Evolutionary conservation across 2,797 vertebrate genomes (phyloP).

Genomic region (Propithecus deckenii): DNA sequence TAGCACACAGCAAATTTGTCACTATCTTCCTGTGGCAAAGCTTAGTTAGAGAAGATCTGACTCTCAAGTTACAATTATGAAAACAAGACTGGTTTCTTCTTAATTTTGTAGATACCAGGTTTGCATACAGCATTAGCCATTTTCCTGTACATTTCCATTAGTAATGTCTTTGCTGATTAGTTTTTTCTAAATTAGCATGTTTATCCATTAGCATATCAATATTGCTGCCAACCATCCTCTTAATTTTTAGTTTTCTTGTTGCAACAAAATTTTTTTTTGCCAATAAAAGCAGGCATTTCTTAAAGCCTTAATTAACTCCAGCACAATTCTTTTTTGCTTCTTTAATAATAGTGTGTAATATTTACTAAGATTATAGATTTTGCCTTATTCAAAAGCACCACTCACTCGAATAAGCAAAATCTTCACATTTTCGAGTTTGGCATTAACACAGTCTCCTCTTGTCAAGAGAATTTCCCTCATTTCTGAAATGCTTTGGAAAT

Average conservation of each 20-base stretch:
- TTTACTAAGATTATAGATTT: slow-evolving; percentile 87
- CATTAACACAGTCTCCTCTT: slow-evolving; percentile 58
- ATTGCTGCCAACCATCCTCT: slow-evolving; percentile 95
- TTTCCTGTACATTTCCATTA: slow-evolving; percentile 90
- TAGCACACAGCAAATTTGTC: slow-evolving; percentile 57
- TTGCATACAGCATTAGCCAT: slow-evolving; percentile 88
- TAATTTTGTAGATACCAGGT: slow-evolving; percentile 86
- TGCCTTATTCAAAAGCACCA: slow-evolving; percentile 83
- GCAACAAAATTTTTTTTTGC: slow-evolving; percentile 92
- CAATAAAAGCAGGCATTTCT: slow-evolving; percentile 95
- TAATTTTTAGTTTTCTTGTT: slow-evolving; percentile 95
- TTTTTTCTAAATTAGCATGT: slow-evolving; percentile 90
- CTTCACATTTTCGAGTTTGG: slow-evolving; percentile 74
- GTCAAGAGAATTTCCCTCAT: slow-evolving; percentile 50
- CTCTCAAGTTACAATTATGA: slow-evolving; percentile 84
- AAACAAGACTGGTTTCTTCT: slow-evolving; percentile 83
- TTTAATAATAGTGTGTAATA: slow-evolving; percentile 87
- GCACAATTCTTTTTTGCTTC: slow-evolving; percentile 89
- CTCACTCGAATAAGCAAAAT: slow-evolving; percentile 82
- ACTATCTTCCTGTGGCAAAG: slow-evolving; percentile 70
- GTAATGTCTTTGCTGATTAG: slow-evolving; percentile 90
- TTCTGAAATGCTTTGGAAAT: slow-evolving; percentile 64
- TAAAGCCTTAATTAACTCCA: slow-evolving; percentile 98
- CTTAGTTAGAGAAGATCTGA: slow-evolving; percentile 74
- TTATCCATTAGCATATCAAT: slow-evolving; percentile 91